These are phyloP conservation scores for Moxostoma hubbsi DNA, from an alignment of 2,797 vertebrate genomes.

Conservation along the genomic window DNA sequence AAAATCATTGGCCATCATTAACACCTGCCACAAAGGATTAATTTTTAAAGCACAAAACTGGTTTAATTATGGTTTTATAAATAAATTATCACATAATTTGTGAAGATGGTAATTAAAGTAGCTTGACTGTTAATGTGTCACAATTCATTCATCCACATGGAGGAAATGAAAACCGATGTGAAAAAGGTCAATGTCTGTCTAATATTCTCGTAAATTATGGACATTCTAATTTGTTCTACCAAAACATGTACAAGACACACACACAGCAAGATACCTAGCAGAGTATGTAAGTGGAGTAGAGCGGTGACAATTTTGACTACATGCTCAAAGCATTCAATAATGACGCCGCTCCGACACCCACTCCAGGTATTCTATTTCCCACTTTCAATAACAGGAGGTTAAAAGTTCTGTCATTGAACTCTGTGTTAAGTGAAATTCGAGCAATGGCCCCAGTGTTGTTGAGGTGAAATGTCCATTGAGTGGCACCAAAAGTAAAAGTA, in stretches of 20 bases:
- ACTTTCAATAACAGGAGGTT: too few relatives aligned
- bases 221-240: not conserved
- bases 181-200: not conserved
- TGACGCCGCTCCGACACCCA: too few relatives aligned
- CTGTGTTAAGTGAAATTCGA: too few relatives aligned
- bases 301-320: too few relatives aligned
- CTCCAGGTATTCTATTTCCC: too few relatives aligned
- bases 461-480: too few relatives aligned
- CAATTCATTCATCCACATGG: conserved; percentile 3
- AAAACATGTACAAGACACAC: not conserved
- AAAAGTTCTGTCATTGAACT: too few relatives aligned
- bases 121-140: conserved; percentile 3
- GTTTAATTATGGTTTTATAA: conserved; percentile 71
- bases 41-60: conserved; percentile 70
- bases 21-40: conserved; percentile 65
- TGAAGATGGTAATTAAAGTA: conserved; percentile 61
- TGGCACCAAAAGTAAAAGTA: too few relatives aligned
- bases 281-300: too few relatives aligned
- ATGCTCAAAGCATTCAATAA: too few relatives aligned
- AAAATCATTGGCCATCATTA: conserved; percentile 63
- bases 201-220: conserved; percentile 6
- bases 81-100: conserved; percentile 71
- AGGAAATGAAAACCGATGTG: conserved; percentile 15
- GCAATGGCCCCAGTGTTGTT: too few relatives aligned
- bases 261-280: conserved; percentile 54